Percentiles rank a stretch among this genome's conserved stretches.
Conservation (phyloP, 2,113 vertebrate species). For the Passerina amoena region DNA sequence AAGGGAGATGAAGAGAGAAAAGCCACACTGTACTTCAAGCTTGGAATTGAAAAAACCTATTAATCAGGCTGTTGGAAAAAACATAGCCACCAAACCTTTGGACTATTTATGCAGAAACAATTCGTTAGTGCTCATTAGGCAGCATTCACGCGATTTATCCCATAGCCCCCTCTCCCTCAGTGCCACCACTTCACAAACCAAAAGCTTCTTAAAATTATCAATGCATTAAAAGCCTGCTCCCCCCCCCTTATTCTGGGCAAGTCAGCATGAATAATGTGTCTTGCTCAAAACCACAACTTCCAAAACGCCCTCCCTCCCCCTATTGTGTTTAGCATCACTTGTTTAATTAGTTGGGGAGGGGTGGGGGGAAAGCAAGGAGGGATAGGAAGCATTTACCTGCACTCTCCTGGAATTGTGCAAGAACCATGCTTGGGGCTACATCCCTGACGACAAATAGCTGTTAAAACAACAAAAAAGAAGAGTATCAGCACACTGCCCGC, state of each 20-base stretch:
- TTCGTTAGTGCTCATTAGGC: slow-evolving; percentile 62
- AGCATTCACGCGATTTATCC: slow-evolving; percentile 24
- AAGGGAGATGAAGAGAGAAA: slow-evolving; percentile 21
- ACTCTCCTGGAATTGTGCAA: slow-evolving; percentile 91
- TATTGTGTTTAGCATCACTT: slow-evolving; percentile 5
- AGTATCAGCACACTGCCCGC: slow-evolving; percentile 17
- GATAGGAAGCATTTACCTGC: slow-evolving; percentile 84
- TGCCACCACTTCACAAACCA: neutral
- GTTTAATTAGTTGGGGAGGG: neutral
- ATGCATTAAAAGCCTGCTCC: slow-evolving; percentile 3
- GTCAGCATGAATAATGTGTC: slow-evolving; percentile 67
- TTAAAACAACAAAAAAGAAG: slow-evolving; percentile 17
- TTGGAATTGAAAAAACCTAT: slow-evolving; percentile 45
- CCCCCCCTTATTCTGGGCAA: slow-evolving; percentile 39
- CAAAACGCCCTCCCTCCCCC: neutral
- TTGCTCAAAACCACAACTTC: slow-evolving; percentile 27
- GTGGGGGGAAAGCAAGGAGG: neutral
- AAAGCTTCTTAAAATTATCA: slow-evolving; percentile 49
- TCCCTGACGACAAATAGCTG: slow-evolving; percentile 96
- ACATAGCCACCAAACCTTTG: slow-evolving; percentile 4
- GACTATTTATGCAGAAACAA: slow-evolving; percentile 58
- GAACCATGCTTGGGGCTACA: slow-evolving; percentile 94
- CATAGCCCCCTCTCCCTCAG: neutral
- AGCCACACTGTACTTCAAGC: slow-evolving; percentile 15
- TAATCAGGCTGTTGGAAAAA: neutral